phyloP scores from a whole-genome alignment of 2,888 invertebrate species.

The Sarcophaga caerulescens region DNA sequence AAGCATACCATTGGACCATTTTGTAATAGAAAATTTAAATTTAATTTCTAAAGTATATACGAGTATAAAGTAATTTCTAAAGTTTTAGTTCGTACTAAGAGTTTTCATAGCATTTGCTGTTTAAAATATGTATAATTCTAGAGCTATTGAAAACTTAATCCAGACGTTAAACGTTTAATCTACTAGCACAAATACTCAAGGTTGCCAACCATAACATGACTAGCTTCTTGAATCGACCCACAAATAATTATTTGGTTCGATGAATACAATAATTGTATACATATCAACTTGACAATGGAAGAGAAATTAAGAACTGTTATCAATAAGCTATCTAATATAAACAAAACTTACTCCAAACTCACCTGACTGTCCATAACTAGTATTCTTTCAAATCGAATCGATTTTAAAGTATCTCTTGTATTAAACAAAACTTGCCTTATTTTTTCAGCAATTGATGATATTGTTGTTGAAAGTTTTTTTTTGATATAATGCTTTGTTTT shows the following conservation, averaged over 20 bases:
- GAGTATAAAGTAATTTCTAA: too few species aligned
- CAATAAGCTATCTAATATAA: constrained; percentile 28
- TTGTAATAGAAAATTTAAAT: too few species aligned
- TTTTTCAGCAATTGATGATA: background rate
- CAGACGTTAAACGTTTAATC: too few species aligned
- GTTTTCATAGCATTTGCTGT: too few species aligned
- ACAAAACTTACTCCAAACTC: constrained; percentile 63
- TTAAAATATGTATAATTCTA: too few species aligned
- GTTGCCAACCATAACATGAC: too few species aligned
- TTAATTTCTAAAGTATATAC: too few species aligned
- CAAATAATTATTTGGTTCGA: background rate
- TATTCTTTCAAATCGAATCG: constrained; percentile 35
- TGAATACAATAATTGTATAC: background rate
- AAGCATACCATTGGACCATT: too few species aligned
- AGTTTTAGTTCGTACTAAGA: too few species aligned
- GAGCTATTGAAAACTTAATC: too few species aligned
- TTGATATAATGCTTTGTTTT: background rate
- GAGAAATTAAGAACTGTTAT: background rate
- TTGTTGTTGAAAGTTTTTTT: background rate
- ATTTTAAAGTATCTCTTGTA: constrained; percentile 22
- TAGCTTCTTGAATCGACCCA: background rate
- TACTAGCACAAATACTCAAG: too few species aligned
- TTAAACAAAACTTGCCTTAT: constrained; percentile 41
- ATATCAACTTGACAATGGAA: background rate
- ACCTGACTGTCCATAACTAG: constrained; percentile 80